These are phyloP conservation scores for Apocrypta bakeri DNA, from an alignment of 1,140 invertebrate species.

Conservation along the genomic window DNA sequence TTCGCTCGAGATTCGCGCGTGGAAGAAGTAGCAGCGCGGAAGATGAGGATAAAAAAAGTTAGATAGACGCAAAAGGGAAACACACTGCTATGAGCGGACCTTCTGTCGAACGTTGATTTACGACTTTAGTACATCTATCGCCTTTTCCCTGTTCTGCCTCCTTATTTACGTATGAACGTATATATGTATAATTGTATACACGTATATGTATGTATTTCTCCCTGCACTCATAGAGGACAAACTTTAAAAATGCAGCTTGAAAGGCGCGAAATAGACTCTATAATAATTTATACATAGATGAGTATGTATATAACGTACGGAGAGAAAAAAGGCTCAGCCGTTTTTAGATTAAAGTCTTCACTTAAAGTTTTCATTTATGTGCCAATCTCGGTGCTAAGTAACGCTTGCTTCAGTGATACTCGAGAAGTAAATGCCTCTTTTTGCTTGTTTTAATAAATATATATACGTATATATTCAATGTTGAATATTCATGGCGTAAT, in stretches of 20 bases:
- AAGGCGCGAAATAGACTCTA: not conserved
- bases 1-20: conserved; percentile 1
- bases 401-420: no score
- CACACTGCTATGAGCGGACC: conserved; percentile 1
- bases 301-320: not conserved
- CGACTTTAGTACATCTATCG: conserved; percentile 18
- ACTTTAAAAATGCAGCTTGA: conserved; percentile 57
- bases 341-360: not conserved
- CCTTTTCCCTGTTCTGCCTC: conserved; percentile 50
- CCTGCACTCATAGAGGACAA: no score
- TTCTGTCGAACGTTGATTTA: conserved; percentile 39
- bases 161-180: no score
- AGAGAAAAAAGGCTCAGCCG: not conserved
- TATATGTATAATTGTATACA: conserved; percentile 14
- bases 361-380: no score
- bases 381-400: no score
- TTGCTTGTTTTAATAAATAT: not conserved
- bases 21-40: not conserved
- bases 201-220: no score
- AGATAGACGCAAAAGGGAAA: conserved; percentile 5
- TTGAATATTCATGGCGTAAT: not conserved
- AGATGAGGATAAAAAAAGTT: conserved; percentile 23
- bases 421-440: no score
- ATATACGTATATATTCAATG: not conserved
- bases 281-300: conserved; percentile 21